These are phyloP conservation scores for Epinotia demarniana DNA, from an alignment of 2,888 invertebrate genomes.

Conservation along the genomic window DNA sequence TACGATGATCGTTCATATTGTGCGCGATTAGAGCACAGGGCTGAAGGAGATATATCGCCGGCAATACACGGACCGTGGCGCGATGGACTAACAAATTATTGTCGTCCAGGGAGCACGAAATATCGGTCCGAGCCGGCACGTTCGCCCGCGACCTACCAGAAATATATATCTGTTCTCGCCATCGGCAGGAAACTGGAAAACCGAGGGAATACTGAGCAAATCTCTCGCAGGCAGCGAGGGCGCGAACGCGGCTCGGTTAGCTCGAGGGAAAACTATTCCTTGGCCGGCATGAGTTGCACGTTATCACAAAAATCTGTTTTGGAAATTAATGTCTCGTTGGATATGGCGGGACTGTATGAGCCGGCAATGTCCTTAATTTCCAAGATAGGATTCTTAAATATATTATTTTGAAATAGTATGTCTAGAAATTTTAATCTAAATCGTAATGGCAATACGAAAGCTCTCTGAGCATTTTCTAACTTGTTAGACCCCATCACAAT, in stretches of 20 bases:
- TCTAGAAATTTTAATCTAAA: neutral
- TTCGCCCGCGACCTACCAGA: slow-evolving; percentile 64
- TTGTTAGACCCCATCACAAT: too few species aligned
- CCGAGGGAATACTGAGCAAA: slow-evolving; percentile 52
- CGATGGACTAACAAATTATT: slow-evolving; percentile 81
- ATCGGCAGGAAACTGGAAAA: slow-evolving; percentile 53
- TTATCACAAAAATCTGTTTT: slow-evolving; percentile 21
- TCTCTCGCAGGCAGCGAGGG: slow-evolving; percentile 23
- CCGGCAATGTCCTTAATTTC: neutral
- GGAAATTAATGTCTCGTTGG: slow-evolving; percentile 1
- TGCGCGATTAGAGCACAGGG: slow-evolving; percentile 66
- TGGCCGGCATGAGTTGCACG: slow-evolving; percentile 5
- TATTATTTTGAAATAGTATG: neutral
- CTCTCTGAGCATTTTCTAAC: too few species aligned
- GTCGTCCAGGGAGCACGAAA: slow-evolving; percentile 78
- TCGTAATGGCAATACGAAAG: neutral
- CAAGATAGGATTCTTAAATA: neutral
- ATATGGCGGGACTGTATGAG: neutral
- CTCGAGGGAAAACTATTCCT: slow-evolving; percentile 27
- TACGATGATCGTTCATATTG: slow-evolving; percentile 64
- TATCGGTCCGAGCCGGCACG: slow-evolving; percentile 69
- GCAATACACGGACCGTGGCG: slow-evolving; percentile 69
- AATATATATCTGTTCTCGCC: slow-evolving; percentile 65
- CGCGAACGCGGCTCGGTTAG: slow-evolving; percentile 26
- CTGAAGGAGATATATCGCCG: slow-evolving; percentile 72